Conservation (phyloP, 2,888 invertebrate genomes). For the Brachyopa scutellaris region DNA sequence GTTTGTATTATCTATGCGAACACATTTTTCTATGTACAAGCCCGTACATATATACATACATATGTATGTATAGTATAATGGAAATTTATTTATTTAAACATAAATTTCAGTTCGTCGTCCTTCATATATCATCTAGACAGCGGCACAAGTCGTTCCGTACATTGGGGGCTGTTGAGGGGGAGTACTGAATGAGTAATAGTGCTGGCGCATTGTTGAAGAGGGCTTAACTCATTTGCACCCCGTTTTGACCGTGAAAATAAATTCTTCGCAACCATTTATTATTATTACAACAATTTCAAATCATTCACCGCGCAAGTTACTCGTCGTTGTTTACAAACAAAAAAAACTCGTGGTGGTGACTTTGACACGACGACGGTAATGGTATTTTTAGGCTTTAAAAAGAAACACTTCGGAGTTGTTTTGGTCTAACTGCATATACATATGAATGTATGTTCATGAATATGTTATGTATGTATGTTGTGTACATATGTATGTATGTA, state of each 20-base stretch:
- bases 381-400: conserved; percentile 19
- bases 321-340: neutral
- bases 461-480: too few relatives aligned
- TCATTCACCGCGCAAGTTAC: conserved; percentile 16
- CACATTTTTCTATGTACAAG: too few relatives aligned
- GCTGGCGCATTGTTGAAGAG: conserved; percentile 35
- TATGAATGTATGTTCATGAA: conserved; percentile 21
- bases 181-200: conserved; percentile 36
- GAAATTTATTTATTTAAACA: conserved; percentile 33
- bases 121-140: conserved; percentile 43
- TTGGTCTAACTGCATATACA: conserved; percentile 18
- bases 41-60: neutral
- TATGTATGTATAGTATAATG: neutral
- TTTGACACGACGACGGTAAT: conserved; percentile 22
- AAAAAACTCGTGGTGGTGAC: neutral
- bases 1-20: too few relatives aligned
- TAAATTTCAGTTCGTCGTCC: conserved; percentile 36
- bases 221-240: conserved; percentile 51
- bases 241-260: conserved; percentile 55
- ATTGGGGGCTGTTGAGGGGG: conserved; percentile 3
- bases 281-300: conserved; percentile 47
- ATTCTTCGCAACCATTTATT: conserved; percentile 49
- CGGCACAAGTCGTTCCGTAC: conserved; percentile 16
- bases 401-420: conserved; percentile 2
- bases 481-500: too few relatives aligned